phyloP scores from a whole-genome alignment of 2,113 vertebrate genomes.

The Antechinus flavipes region DNA sequence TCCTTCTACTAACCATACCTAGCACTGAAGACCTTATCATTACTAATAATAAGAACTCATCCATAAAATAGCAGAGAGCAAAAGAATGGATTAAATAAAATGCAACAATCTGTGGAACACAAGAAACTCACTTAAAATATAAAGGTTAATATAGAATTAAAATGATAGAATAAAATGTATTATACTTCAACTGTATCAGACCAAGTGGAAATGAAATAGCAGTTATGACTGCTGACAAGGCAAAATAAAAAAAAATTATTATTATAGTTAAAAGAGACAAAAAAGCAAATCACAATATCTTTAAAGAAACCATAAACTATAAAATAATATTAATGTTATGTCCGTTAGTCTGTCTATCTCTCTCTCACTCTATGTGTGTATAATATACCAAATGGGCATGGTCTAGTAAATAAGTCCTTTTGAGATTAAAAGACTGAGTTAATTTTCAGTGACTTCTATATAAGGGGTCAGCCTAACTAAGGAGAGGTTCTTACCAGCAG shows the following conservation, averaged over 20 bases:
- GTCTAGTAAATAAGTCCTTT: not conserved
- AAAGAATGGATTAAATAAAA: not conserved
- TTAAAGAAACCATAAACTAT: not conserved
- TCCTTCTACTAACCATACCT: too few species aligned
- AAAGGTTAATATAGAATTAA: not conserved
- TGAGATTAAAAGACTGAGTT: not conserved
- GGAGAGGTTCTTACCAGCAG: not conserved
- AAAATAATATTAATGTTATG: not conserved
- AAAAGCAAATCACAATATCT: not conserved
- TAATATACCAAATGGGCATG: not conserved
- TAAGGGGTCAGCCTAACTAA: not conserved
- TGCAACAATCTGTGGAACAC: not conserved
- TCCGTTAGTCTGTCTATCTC: not conserved
- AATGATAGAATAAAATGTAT: not conserved
- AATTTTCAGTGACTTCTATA: not conserved
- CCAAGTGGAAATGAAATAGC: not conserved
- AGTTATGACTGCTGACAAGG: not conserved
- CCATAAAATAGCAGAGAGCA: not conserved
- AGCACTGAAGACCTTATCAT: too few species aligned
- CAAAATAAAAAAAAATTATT: not conserved
- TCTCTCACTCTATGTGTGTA: not conserved
- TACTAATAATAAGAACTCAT: not conserved
- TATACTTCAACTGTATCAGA: not conserved
- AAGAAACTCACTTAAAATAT: not conserved
- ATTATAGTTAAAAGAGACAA: not conserved